Percentiles rank a stretch among this genome's conserved stretches.
Conservation (phyloP, 2,797 vertebrate genomes). For the Mallotus villosus region DNA sequence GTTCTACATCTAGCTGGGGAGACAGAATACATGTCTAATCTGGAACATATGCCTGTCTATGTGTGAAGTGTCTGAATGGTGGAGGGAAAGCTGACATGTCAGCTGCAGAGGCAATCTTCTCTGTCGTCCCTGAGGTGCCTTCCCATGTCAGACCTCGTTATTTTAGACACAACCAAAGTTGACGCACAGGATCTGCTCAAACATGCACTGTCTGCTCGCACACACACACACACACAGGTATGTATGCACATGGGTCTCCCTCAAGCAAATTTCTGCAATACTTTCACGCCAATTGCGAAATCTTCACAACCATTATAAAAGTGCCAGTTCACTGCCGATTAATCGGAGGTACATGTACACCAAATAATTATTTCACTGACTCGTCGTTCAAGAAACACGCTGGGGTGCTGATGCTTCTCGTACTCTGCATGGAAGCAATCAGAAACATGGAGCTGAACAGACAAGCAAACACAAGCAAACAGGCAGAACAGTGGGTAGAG, state of each 20-base stretch:
- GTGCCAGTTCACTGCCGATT: no score
- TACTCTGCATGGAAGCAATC: neutral
- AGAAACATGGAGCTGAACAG: constrained; percentile 33
- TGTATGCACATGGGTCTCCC: neutral
- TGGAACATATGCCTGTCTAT: constrained; percentile 29
- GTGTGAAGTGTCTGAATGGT: constrained; percentile 5
- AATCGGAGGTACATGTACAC: no score
- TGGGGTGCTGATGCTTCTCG: constrained; percentile 1
- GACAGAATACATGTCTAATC: constrained; percentile 35
- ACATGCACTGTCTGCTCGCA: constrained; percentile 9
- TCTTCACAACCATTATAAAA: no score
- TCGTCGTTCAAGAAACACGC: neutral
- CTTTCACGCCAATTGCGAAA: neutral
- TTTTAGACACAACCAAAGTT: constrained; percentile 34
- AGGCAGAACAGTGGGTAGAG: constrained; percentile 47
- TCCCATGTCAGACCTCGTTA: constrained; percentile 29
- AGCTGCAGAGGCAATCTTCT: constrained; percentile 23
- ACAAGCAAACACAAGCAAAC: constrained; percentile 65
- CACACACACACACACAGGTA: neutral
- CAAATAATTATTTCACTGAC: neutral
- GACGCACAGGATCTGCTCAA: constrained; percentile 38
- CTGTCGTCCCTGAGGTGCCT: constrained; percentile 20
- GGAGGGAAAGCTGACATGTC: constrained; percentile 5
- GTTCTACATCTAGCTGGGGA: no score
- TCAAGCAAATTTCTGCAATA: neutral